Evolutionary conservation across 2,888 invertebrate species (phyloP), one percentile per base, ranked within the genome.

Genomic region (Tricholauxania praeusta): DNA sequence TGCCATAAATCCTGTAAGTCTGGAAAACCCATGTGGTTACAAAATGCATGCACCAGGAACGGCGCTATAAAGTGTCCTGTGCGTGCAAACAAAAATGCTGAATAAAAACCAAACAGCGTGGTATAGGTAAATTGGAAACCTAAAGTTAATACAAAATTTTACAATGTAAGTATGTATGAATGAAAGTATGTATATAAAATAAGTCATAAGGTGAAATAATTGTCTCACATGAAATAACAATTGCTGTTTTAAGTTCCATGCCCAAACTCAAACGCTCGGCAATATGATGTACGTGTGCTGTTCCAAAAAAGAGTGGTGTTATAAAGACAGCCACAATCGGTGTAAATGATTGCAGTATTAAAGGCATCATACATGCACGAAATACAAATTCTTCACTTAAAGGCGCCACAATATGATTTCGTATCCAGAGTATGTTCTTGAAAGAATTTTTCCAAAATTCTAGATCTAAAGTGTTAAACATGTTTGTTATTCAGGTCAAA

Each of bases 1-100:
- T 89, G 89, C 74, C 90, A 84, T 5, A 94, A 88, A 83, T 94
- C 96, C 4, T 90, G 89, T 77, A 98, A 90, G 85, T 97, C 95
- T 0, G 98, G 98, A 83, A 98, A 94, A 10, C 98, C 98, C 96
- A 98, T 97, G 87, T 96, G 95, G 87, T 98, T 98, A 88, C 98
- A 98, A 87, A 97, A 97, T 49, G 96, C 93, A 87, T 98, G 98
- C 2, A 94, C 96, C 17, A 96, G 87, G 79, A 97, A 91, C 4
- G 96, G 95, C 1, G 97, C 95, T 19, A 93, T 89, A 80, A 98
- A 92, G 86, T 98, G 97, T 52, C 97, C 96, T 3, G 97, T 98
- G 85, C 94, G 92, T 12, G 94, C 89, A 87, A 97, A 96, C 64
- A 98, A 87, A 85, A 93, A 97, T n/a, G 97, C 94, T 8, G 97